phyloP scores from a whole-genome alignment of 1,140 invertebrate species.

The Pararge aegeria region DNA sequence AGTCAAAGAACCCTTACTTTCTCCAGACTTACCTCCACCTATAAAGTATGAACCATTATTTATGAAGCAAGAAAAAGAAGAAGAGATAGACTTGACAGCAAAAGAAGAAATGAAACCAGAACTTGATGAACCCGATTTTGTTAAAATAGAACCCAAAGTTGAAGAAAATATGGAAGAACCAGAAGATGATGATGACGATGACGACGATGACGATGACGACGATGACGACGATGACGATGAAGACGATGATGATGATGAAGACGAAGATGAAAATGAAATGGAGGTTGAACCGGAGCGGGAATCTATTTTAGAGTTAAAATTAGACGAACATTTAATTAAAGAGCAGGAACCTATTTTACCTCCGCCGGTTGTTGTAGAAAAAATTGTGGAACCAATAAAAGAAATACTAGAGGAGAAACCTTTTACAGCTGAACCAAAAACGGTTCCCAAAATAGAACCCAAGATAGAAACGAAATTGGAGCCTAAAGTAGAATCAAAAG shows the following conservation, averaged over 20 bases:
- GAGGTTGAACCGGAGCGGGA: constrained; percentile 23
- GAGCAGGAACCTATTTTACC: constrained; percentile 19
- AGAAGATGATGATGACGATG: too few relatives aligned
- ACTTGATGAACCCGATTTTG: constrained; percentile 65
- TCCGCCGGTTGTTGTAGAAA: constrained; percentile 31
- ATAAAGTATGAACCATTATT: constrained; percentile 46
- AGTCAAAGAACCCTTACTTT: constrained; percentile 46
- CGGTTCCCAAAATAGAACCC: constrained; percentile 40
- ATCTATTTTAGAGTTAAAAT: constrained; percentile 34
- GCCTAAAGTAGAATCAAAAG: constrained; percentile 35
- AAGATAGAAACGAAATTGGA: constrained; percentile 27
- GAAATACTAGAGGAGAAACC: constrained; percentile 21
- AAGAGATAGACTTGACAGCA: constrained; percentile 54
- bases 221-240: too few relatives aligned
- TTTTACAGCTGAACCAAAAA: constrained; percentile 26
- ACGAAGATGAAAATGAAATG: too few relatives aligned
- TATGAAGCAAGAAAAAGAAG: constrained; percentile 44
- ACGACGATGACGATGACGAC: too few relatives aligned
- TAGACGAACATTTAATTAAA: constrained; percentile 25
- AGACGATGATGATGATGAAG: too few relatives aligned
- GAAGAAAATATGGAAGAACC: constrained; percentile 29
- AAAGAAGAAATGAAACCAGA: constrained; percentile 73
- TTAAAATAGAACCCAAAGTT: constrained; percentile 48
- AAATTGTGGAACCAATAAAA: constrained; percentile 34
- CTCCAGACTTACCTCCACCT: constrained; percentile 46